These are phyloP conservation scores for Thymelicus sylvestris DNA, from an alignment of 2,888 invertebrate species.

Conservation along the genomic window DNA sequence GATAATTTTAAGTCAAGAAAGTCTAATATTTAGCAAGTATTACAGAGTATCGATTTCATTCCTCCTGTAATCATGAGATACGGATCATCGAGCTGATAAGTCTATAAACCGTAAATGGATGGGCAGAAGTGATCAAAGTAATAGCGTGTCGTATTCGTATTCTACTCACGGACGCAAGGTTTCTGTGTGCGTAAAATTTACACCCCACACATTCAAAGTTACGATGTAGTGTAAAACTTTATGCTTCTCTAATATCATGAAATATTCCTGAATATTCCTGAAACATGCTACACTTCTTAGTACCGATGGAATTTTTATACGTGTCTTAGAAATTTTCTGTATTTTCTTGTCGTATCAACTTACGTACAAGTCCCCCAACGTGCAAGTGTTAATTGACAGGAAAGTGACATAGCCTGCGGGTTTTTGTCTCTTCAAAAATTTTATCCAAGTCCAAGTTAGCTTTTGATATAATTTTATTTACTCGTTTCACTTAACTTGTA, in stretches of 20 bases:
- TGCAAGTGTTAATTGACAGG: background rate
- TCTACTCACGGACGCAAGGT: conserved; percentile 26
- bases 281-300: background rate
- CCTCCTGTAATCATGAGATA: background rate
- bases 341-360: no score
- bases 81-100: background rate
- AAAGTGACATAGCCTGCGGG: background rate
- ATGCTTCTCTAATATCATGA: conserved; percentile 20
- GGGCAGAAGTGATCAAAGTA: conserved; percentile 23
- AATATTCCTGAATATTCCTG: conserved; percentile 11
- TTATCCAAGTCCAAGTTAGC: no score
- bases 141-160: conserved; percentile 14
- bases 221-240: conserved; percentile 29
- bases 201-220: conserved; percentile 20
- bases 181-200: conserved; percentile 33
- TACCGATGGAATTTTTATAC: conserved; percentile 3
- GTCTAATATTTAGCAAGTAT: no score
- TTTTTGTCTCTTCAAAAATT: background rate
- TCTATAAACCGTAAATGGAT: conserved; percentile 12
- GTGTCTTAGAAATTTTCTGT: background rate
- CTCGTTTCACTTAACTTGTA: no score
- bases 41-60: no score
- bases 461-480: no score
- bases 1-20: no score
- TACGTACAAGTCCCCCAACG: background rate